Conservation (phyloP, 1,140 invertebrate genomes). For the Vanessa atalanta region DNA sequence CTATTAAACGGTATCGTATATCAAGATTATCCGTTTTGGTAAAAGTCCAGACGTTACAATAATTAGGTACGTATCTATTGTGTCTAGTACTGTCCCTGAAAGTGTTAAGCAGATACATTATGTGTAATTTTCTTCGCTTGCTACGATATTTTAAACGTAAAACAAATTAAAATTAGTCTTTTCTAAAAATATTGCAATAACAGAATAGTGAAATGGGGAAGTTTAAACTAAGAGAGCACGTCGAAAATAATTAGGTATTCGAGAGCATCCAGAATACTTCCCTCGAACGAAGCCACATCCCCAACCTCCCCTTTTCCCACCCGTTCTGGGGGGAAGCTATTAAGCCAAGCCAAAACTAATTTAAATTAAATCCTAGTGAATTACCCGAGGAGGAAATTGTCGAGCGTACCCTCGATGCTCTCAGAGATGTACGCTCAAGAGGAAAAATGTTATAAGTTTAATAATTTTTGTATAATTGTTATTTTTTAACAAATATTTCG, state of each 20-base stretch:
- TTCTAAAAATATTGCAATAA: conserved; percentile 11
- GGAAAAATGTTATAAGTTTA: conserved; percentile 40
- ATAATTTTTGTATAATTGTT: not conserved
- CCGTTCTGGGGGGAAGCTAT: conserved; percentile 72
- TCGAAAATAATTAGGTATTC: conserved; percentile 46
- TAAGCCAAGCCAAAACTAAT: conserved; percentile 83
- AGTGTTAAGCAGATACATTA: too few relatives aligned
- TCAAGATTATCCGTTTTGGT: too few relatives aligned
- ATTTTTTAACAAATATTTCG: not conserved
- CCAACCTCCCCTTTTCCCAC: conserved; percentile 39
- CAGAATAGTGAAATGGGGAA: conserved; percentile 26
- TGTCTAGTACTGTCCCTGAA: too few relatives aligned
- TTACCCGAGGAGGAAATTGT: conserved; percentile 81
- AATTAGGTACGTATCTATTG: too few relatives aligned
- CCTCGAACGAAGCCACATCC: conserved; percentile 48
- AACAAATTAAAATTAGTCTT: not conserved
- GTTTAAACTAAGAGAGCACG: conserved; percentile 27
- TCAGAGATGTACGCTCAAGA: conserved; percentile 54
- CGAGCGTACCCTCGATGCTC: conserved; percentile 75
- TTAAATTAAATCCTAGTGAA: conserved; percentile 83
- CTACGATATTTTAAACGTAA: not conserved
- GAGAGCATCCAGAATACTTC: conserved; percentile 55
- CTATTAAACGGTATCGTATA: too few relatives aligned
- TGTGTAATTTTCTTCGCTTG: too few relatives aligned
- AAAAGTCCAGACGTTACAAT: not conserved